Conservation (phyloP, 2,113 vertebrate genomes). For the Saccopteryx bilineata region DNA sequence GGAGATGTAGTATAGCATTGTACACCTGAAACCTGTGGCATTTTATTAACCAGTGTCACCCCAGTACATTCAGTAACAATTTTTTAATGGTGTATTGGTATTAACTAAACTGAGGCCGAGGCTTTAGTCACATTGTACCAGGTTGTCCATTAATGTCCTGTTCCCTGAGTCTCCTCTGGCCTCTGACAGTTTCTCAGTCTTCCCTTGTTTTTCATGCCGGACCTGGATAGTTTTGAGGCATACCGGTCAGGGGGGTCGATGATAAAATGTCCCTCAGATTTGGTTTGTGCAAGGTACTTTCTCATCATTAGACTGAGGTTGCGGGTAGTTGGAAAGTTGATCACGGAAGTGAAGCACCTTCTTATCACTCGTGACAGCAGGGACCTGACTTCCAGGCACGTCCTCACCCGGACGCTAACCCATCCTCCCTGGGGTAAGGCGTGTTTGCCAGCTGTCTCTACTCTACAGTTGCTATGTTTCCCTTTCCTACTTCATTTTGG, state of each 20-base stretch:
- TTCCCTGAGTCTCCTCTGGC: background rate
- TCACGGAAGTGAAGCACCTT: background rate
- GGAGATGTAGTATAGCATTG: background rate
- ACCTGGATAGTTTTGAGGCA: background rate
- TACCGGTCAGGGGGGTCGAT: background rate
- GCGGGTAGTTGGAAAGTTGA: background rate
- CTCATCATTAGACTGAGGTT: background rate
- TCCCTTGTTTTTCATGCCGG: background rate
- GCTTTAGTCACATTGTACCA: background rate
- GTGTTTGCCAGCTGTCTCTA: background rate
- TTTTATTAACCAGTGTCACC: background rate
- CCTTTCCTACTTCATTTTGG: background rate
- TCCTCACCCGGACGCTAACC: fast-evolving
- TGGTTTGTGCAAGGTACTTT: background rate
- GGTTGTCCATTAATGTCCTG: background rate
- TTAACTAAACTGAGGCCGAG: background rate
- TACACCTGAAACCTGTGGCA: background rate
- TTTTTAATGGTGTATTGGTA: fast-evolving
- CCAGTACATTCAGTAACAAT: background rate
- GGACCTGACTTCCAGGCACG: background rate
- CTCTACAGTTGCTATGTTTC: fast-evolving
- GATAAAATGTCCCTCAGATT: background rate
- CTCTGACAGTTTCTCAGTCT: background rate
- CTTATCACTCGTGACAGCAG: too few relatives aligned
- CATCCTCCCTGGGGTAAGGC: background rate